phyloP scores from a whole-genome alignment of 2,888 invertebrate species.

The Teinopalpus imperialis region DNA sequence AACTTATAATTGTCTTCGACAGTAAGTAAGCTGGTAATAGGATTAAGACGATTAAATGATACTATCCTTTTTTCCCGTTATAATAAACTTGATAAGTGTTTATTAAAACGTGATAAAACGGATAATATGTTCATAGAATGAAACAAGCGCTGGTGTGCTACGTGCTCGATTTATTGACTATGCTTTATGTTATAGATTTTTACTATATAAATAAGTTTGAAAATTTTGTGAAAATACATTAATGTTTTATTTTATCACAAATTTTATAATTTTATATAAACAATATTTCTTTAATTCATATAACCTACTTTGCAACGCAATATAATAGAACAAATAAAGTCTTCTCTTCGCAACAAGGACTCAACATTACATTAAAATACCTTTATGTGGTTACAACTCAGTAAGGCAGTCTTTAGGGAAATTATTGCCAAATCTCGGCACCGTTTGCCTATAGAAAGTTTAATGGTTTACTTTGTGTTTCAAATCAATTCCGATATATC shows the following conservation, averaged over 20 bases:
- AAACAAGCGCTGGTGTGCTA: constrained; percentile 3
- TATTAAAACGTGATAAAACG: not conserved
- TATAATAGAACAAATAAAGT: not conserved
- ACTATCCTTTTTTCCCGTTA: too few species aligned
- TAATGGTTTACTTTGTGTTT: not conserved
- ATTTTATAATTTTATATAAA: not conserved
- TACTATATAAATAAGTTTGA: not conserved
- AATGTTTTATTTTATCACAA: not conserved
- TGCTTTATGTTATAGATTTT: not conserved
- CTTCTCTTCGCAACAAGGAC: too few species aligned
- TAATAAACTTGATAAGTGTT: too few species aligned
- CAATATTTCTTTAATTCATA: too few species aligned
- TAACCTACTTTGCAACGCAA: not conserved
- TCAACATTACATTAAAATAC: not conserved
- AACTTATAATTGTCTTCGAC: too few species aligned
- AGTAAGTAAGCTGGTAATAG: too few species aligned
- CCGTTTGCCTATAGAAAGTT: not conserved
- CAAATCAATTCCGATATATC: constrained; percentile 1
- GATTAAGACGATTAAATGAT: too few species aligned
- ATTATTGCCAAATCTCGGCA: constrained; percentile 8
- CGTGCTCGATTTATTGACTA: constrained; percentile 1
- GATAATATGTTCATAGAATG: constrained; percentile 1
- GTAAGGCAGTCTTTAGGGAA: not conserved
- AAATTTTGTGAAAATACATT: not conserved
- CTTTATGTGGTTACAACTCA: not conserved